Conservation (phyloP, 1,140 invertebrate species). For the Drosophila asahinai region DNA sequence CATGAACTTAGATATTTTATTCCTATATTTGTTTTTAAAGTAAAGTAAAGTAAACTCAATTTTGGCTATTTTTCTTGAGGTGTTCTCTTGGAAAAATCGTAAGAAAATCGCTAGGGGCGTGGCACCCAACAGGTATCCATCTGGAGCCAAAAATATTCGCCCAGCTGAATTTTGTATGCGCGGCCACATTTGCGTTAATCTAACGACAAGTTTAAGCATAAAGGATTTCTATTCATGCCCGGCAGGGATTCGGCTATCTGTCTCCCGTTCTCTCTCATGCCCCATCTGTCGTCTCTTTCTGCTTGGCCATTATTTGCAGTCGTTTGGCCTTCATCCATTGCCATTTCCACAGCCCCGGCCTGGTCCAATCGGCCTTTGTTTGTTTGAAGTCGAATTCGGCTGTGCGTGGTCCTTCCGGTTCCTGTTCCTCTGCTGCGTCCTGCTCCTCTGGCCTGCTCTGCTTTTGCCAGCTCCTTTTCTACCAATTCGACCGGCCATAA, state of each 20-base stretch:
- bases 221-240: conserved; percentile 78
- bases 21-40: background rate
- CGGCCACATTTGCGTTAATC: conserved; percentile 80
- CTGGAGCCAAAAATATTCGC: conserved; percentile 27
- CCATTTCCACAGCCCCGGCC: conserved; percentile 24
- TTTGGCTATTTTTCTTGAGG: background rate
- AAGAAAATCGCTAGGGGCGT: background rate
- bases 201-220: conserved; percentile 79
- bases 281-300: conserved; percentile 10
- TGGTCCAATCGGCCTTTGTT: conserved; percentile 54
- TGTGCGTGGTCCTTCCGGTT: conserved; percentile 41
- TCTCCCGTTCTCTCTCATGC: conserved; percentile 9
- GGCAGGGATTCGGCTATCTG: conserved; percentile 32
- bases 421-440: conserved; percentile 37
- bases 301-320: conserved; percentile 74
- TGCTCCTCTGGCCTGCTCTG: background rate
- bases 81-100: background rate
- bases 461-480: conserved; percentile 16
- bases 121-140: conserved; percentile 70
- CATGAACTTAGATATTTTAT: background rate
- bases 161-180: conserved; percentile 71
- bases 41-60: background rate
- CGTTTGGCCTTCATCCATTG: conserved; percentile 66
- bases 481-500: conserved; percentile 59
- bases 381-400: conserved; percentile 43